Base-by-base conservation (phyloP, 2,888 invertebrate species). In the Eupelmus urozonus region DNA sequence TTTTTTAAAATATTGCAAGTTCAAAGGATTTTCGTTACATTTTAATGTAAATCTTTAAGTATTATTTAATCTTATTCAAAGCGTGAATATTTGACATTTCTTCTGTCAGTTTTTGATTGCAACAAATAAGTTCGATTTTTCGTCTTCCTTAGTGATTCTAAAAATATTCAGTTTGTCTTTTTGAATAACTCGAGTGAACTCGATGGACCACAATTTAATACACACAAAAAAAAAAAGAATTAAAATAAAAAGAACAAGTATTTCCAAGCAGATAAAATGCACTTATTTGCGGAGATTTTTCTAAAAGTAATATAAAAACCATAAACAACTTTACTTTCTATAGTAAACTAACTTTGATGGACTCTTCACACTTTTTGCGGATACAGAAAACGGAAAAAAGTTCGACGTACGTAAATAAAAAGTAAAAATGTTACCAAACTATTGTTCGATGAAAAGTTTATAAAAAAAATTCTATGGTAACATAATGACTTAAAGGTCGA, bases 201-300 rank as follows among this genome's bases (percentile, higher is more conserved):
- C 65, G 59, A 76, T 59, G 79, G 79, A 79, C 79, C 79, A 79
- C 73, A 76, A 59, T 73, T 79, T 66, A 27, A 80, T 69, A 69
- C 27, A 72, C 62, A 65, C 27, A 76, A 57, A 70, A 18, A 45
- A 53, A 20, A 16, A 49, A 25, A 51, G 23, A 59, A 62, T 42
- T 74, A 25, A 57, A 29, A 16, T 9, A 45, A 45, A 11, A 27
- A 69, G 25, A 16, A 62, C n/a, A 65, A 57, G 29, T 18, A 60
- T 70, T 76, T 69, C 29, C 51, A 70, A 65, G 45, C n/a, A 27
- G 53, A 53, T 66, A 70, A 71, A 16, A 66, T 40, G 20, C 23
- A 67, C 62, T 49, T 65, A 27, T 20, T 29, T 40, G 25, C 3
- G 16, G 11, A 42, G 49, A 71, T 60, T 75, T 75, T 79, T 71